These are phyloP conservation scores for Scaptomyza parva DNA, from an alignment of 2,888 invertebrate species.

Conservation along the genomic window DNA sequence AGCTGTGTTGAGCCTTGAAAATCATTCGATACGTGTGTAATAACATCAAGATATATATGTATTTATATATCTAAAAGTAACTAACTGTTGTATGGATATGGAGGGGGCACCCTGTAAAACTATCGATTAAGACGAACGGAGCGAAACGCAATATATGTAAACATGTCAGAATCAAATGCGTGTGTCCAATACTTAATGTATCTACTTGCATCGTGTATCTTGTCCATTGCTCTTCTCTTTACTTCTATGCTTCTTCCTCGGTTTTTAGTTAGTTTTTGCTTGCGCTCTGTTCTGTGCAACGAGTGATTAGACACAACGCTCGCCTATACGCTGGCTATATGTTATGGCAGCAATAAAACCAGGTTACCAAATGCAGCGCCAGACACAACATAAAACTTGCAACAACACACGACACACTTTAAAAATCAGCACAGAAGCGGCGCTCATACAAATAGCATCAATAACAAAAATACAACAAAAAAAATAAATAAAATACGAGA, in stretches of 20 bases:
- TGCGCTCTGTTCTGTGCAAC: constrained; percentile 35
- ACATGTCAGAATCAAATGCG: constrained; percentile 67
- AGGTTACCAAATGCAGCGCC: constrained; percentile 77
- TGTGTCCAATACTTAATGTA: constrained; percentile 76
- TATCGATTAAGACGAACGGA: constrained; percentile 64
- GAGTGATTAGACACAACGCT: constrained; percentile 72
- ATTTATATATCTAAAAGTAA: constrained; percentile 16
- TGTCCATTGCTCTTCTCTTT: constrained; percentile 15
- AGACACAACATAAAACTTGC: constrained; percentile 63
- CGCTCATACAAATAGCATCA: constrained; percentile 38
- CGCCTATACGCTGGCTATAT: constrained; percentile 45
- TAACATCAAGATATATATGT: constrained; percentile 34
- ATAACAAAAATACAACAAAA: constrained; percentile 20
- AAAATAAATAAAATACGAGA: background rate
- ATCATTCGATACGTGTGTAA: constrained; percentile 35
- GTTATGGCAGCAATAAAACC: constrained; percentile 78
- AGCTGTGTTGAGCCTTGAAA: constrained; percentile 15
- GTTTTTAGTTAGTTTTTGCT: constrained; percentile 16
- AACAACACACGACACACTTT: constrained; percentile 66
- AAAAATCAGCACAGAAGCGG: constrained; percentile 55
- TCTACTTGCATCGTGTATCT: constrained; percentile 71
- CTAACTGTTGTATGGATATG: constrained; percentile 1
- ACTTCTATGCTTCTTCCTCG: constrained; percentile 3
- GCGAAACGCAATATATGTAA: constrained; percentile 58
- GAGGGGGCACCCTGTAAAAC: constrained; percentile 72